Conservation (phyloP, 1,140 invertebrate genomes). For the Euwallacea similis region DNA sequence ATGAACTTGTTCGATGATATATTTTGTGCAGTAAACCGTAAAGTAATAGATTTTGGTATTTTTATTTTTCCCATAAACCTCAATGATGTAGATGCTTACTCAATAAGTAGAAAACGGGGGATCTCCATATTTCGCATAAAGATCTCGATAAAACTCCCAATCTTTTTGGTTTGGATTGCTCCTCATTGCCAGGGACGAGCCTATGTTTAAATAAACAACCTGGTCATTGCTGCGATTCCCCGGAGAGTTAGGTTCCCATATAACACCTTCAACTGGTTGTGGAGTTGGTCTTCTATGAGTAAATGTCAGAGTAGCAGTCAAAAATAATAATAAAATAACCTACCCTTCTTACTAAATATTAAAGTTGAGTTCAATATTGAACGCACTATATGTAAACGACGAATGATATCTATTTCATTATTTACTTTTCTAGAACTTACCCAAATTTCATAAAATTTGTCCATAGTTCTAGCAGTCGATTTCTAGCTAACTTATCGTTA, state of each 20-base stretch:
- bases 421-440: slow-evolving; percentile 18
- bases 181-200: slow-evolving; percentile 26
- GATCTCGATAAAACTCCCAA: slow-evolving; percentile 38
- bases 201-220: slow-evolving; percentile 40
- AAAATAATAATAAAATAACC: slow-evolving; percentile 2
- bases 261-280: slow-evolving; percentile 19
- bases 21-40: slow-evolving; percentile 54
- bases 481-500: slow-evolving; percentile 28
- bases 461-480: slow-evolving; percentile 40
- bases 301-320: background rate
- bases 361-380: background rate
- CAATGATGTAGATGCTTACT: background rate
- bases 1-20: slow-evolving; percentile 53
- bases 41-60: slow-evolving; percentile 44
- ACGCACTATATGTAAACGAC: too few species aligned
- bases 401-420: too few species aligned
- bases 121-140: slow-evolving; percentile 41
- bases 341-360: background rate
- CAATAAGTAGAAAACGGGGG: slow-evolving; percentile 41
- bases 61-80: background rate
- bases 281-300: slow-evolving; percentile 35
- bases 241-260: slow-evolving; percentile 23
- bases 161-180: slow-evolving; percentile 38
- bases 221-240: background rate
- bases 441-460: slow-evolving; percentile 43